These are phyloP conservation scores for Gopherus flavomarginatus DNA, from an alignment of 2,113 vertebrate species.

Conservation along the genomic window DNA sequence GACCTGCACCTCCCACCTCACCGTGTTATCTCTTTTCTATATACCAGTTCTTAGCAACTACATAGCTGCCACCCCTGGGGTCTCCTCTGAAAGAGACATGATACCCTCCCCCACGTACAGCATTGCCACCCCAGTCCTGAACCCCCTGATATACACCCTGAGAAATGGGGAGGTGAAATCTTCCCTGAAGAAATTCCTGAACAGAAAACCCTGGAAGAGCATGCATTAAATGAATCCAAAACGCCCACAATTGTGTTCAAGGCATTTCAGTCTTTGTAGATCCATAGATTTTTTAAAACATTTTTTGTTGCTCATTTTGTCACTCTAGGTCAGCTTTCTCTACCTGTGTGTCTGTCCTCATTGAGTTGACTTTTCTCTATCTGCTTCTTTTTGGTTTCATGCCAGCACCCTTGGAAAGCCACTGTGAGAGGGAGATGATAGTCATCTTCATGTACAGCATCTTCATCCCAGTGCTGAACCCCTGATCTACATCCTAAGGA, in stretches of 20 bases:
- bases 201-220: neutral
- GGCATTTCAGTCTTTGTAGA: neutral
- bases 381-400: neutral
- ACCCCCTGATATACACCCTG: constrained; percentile 44
- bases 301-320: neutral
- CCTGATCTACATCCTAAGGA: too few species aligned
- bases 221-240: neutral
- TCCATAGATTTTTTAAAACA: neutral
- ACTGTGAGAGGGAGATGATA: neutral
- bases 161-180: constrained; percentile 32
- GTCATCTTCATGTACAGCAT: neutral
- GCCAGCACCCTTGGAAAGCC: neutral
- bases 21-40: neutral
- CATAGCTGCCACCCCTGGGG: neutral
- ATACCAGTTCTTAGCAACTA: too few species aligned
- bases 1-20: constrained; percentile 28
- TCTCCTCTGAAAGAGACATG: neutral
- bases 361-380: neutral
- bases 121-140: constrained; percentile 9
- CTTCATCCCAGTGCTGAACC: too few species aligned
- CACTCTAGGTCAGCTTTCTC: neutral
- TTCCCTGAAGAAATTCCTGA: neutral
- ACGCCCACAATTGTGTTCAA: neutral
- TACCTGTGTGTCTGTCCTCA: neutral
- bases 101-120: constrained; percentile 18